Evolutionary conservation across 2,888 invertebrate species (phyloP), one percentile per base, ranked within the genome.

Genomic region (Diachrysia chrysitis): DNA sequence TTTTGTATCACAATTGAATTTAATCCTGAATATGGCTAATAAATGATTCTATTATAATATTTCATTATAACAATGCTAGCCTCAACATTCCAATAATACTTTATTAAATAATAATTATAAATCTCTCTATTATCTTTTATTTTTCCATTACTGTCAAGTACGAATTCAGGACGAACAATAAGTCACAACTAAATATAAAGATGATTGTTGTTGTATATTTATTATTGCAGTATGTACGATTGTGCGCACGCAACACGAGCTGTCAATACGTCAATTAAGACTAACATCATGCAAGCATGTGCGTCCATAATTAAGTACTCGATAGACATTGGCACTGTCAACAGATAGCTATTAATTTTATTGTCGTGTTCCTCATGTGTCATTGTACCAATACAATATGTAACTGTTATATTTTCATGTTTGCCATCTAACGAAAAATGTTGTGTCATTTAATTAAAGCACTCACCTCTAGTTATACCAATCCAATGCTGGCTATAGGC

Each of bases 281-380:
- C 23, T 21, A 58, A 61, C 21, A 71, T 46, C 58, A 56, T 48
- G 58, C 14, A 29, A 48, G 14, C 17, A 32, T 25, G 19, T 56
- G 63, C 51, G 21, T 21, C 12, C 37, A 48, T 57, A 60, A 29
- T 63, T 51, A 51, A 51, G 48, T 19, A 10, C 21, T 17, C 14
- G 48, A 12, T 51, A 12, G 9, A 10, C 48, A 19, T 10, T 48
- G 48, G 4, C 21, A 10, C 48, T 21, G 53, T 17, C 55, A 63
- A 17, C 37, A 37, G 17, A 61, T 58, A 14, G 37, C 17, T 55
- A 59, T 54, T 10, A 46, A 19, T 60, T 53, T 46, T 23, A 46
- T 48, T 21, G n/a, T 25, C 17, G n/a, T 75, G 59, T 67, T 75
- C 71, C 67, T 67, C 60, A 42, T 51, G 42, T 35, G 17, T 66